phyloP scores from a whole-genome alignment of 2,113 vertebrate species.

The Heliornis fulica region DNA sequence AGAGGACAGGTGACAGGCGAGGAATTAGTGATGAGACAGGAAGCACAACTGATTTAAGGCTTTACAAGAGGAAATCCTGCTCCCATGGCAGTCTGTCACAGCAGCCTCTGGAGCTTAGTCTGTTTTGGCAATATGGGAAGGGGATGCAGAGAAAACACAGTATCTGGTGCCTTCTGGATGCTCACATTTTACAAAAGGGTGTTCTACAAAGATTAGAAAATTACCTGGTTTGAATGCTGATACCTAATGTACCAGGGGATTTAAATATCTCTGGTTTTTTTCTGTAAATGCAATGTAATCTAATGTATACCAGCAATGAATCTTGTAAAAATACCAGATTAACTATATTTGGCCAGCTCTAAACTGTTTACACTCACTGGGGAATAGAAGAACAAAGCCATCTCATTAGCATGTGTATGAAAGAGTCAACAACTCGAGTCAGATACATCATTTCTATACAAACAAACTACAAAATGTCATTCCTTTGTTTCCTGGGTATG shows the following conservation, averaged over 20 bases:
- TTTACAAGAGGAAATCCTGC: neutral
- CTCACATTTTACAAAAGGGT: neutral
- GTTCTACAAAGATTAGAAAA: conserved; percentile 7
- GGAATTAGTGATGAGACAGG: neutral
- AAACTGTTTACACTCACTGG: neutral
- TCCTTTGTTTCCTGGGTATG: neutral
- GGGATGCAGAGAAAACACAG: neutral
- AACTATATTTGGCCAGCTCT: conserved; percentile 10
- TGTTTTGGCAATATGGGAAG: neutral
- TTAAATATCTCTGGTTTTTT: neutral
- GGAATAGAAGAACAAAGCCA: conserved; percentile 24
- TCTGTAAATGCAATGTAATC: neutral
- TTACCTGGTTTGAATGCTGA: neutral
- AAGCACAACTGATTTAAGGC: neutral
- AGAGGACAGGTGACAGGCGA: neutral
- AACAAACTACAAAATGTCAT: conserved; percentile 52
- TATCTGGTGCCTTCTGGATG: neutral
- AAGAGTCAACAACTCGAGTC: conserved; percentile 7
- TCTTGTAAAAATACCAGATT: conserved; percentile 25
- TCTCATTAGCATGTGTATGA: conserved; percentile 49
- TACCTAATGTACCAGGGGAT: neutral
- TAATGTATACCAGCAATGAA: neutral
- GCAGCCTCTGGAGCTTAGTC: neutral
- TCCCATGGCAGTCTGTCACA: neutral
- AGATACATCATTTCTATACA: conserved; percentile 50